These are phyloP conservation scores for Andrena trimmerana DNA, from an alignment of 2,888 invertebrate species.

Conservation along the genomic window DNA sequence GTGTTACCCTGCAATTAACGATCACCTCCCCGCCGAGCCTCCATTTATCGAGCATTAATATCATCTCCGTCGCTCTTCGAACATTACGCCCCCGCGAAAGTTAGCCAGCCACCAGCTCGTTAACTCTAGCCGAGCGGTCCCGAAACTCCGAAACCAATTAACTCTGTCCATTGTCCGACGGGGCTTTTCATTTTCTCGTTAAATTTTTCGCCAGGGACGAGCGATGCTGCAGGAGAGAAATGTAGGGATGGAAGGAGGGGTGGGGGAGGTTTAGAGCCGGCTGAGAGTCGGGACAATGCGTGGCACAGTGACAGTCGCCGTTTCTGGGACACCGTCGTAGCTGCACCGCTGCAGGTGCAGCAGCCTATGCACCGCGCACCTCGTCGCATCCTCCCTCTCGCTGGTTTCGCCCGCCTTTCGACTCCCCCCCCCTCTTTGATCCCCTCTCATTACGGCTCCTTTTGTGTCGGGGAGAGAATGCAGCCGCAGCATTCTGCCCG, in stretches of 20 bases:
- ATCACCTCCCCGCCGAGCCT: no score
- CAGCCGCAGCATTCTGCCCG: slow-evolving; percentile 33
- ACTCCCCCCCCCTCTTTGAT: slow-evolving; percentile 41
- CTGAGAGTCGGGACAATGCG: slow-evolving; percentile 42
- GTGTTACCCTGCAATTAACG: no score
- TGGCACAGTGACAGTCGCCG: slow-evolving; percentile 34
- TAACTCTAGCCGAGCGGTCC: background rate
- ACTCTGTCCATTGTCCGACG: background rate
- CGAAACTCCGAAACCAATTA: slow-evolving; percentile 35
- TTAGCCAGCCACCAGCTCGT: slow-evolving; percentile 16
- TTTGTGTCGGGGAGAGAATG: slow-evolving; percentile 50
- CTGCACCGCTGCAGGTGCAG: slow-evolving; percentile 47
- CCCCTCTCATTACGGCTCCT: slow-evolving; percentile 54
- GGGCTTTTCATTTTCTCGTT: slow-evolving; percentile 25
- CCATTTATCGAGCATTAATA: background rate
- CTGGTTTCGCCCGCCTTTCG: background rate
- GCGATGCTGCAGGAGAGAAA: background rate
- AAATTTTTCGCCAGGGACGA: slow-evolving; percentile 18
- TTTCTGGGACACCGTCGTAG: slow-evolving; percentile 46
- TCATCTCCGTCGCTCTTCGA: background rate
- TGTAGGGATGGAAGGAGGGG: no score
- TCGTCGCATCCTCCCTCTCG: background rate
- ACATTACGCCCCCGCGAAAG: slow-evolving; percentile 1
- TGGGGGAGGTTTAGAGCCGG: background rate
- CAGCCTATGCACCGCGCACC: no score